These are phyloP conservation scores for Pelochelys cantorii DNA, from an alignment of 2,797 vertebrate species.

Conservation along the genomic window DNA sequence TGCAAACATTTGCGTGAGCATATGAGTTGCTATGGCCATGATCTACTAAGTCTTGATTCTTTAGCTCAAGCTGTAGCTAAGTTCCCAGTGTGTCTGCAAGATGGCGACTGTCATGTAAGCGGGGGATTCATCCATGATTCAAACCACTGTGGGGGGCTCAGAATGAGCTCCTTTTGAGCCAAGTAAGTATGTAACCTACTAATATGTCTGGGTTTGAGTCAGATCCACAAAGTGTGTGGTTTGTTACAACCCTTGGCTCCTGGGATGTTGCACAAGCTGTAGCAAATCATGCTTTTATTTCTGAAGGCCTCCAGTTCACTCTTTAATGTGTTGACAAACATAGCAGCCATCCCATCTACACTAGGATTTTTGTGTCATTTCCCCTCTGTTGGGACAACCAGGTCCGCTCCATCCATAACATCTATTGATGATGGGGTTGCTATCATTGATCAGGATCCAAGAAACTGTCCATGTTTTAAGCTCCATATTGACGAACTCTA, in stretches of 20 bases:
- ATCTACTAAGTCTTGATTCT: not conserved
- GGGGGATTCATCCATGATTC: not conserved
- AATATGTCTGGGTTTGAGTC: not conserved
- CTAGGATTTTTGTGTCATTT: not conserved
- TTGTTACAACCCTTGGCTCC: not conserved
- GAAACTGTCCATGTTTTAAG: not conserved
- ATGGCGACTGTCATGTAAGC: not conserved
- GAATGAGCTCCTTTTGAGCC: not conserved
- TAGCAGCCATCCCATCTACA: not conserved
- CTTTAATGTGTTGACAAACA: not conserved
- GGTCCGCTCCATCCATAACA: not conserved
- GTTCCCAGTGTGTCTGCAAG: not conserved
- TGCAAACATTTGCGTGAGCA: not conserved
- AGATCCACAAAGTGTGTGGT: not conserved
- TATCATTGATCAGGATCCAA: not conserved
- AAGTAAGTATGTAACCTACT: not conserved
- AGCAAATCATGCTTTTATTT: not conserved
- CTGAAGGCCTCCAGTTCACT: not conserved
- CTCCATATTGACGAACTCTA: accelerated
- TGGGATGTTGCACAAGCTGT: not conserved
- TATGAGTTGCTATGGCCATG: not conserved
- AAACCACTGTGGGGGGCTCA: not conserved
- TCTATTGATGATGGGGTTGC: accelerated
- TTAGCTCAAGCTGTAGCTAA: not conserved
- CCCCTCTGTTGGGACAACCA: accelerated